Conservation (phyloP, 1,140 invertebrate genomes). For the Tetramorium parvispinum region DNA sequence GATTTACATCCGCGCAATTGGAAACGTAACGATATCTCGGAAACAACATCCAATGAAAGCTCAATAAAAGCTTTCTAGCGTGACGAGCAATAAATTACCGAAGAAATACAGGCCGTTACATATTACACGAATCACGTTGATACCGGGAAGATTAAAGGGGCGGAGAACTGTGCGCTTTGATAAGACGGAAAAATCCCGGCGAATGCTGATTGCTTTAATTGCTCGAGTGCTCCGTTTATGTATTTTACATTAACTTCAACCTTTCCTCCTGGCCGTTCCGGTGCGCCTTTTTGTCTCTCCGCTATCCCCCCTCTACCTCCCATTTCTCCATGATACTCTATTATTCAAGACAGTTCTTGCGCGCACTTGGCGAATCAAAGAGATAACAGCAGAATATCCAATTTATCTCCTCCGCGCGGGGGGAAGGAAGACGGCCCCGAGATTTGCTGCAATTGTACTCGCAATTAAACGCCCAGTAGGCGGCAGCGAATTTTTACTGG, state of each 20-base stretch:
- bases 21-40: constrained; percentile 32
- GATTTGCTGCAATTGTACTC: constrained; percentile 45
- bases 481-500: constrained; percentile 23
- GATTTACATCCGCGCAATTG: constrained; percentile 40
- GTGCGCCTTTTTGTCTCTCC: neutral
- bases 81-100: constrained; percentile 49
- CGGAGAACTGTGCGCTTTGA: neutral
- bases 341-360: constrained; percentile 59
- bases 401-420: constrained; percentile 32
- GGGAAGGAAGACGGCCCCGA: neutral
- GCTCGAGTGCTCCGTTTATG: constrained; percentile 55
- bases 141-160: neutral
- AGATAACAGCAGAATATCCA: constrained; percentile 57
- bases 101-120: constrained; percentile 26
- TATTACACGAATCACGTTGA: constrained; percentile 9
- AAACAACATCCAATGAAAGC: constrained; percentile 17
- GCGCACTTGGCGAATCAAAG: constrained; percentile 53
- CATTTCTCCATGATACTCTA: constrained; percentile 45
- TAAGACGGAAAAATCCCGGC: constrained; percentile 51
- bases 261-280: neutral
- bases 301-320: no score
- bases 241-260: constrained; percentile 56
- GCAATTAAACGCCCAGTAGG: constrained; percentile 34
- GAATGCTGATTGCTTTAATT: constrained; percentile 54
- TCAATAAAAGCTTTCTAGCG: constrained; percentile 38